Evolutionary conservation across 2,113 vertebrate species (phyloP).

Genomic region (Epinephelus cyanopodus): DNA sequence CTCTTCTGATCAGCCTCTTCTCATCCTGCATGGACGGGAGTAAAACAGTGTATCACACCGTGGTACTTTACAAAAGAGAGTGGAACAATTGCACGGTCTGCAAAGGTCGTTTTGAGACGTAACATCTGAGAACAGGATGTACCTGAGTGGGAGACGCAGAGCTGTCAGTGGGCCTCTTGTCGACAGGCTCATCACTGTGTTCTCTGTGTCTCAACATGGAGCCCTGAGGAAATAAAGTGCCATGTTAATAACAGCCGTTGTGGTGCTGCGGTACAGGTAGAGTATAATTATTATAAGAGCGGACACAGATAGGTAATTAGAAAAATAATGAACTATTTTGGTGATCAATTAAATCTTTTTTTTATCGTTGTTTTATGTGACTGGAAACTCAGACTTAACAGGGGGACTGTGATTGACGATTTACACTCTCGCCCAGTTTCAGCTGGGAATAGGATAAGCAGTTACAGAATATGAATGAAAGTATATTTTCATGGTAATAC

Average conservation of each 20-base stretch:
- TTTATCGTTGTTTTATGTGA: neutral
- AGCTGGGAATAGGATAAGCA: no score
- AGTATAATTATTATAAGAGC: neutral
- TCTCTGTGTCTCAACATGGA: slow-evolving; percentile 43
- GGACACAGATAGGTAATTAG: no score
- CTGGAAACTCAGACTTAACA: no score
- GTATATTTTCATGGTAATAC: no score
- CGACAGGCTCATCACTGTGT: slow-evolving; percentile 33
- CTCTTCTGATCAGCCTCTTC: slow-evolving; percentile 66
- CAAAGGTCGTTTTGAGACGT: neutral
- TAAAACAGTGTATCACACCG: neutral
- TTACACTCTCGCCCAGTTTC: no score
- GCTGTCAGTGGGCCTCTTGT: slow-evolving; percentile 39
- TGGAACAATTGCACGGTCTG: neutral
- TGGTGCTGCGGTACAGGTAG: neutral
- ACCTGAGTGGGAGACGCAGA: slow-evolving; percentile 30
- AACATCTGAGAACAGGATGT: neutral
- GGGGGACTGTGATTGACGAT: no score
- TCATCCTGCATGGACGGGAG: slow-evolving; percentile 49
- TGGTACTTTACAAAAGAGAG: neutral
- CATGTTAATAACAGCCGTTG: neutral
- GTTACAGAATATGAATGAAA: no score
- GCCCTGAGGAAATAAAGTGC: slow-evolving; percentile 30
- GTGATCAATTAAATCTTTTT: neutral
- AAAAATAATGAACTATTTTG: neutral